A percentile compares a stretch with the other conserved stretches of the same genome.
Evolutionary conservation across 2,888 invertebrate genomes (phyloP).

Genomic region (Crepidodera aurea): DNA sequence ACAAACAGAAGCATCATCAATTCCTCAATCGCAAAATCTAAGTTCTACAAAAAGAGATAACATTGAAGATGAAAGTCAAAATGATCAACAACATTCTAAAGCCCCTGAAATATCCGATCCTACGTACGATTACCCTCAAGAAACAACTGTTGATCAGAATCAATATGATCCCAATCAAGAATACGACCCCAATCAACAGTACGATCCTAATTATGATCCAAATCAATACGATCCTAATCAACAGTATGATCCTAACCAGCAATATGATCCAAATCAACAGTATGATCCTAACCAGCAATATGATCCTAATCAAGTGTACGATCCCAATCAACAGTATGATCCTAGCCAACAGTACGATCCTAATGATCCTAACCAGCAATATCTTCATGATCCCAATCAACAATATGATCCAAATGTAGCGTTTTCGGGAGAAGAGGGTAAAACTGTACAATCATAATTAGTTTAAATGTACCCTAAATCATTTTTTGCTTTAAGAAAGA

Average conservation of each 20-base stretch:
- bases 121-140: conserved; percentile 6
- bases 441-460: too few relatives aligned
- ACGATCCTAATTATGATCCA: conserved; percentile 52
- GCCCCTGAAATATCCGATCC: conserved; percentile 6
- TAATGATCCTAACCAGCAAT: conserved; percentile 51
- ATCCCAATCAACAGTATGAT: conserved; percentile 43
- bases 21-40: background rate
- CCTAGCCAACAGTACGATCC: conserved; percentile 47
- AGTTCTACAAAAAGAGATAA: conserved; percentile 33
- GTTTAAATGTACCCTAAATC: too few relatives aligned
- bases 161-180: conserved; percentile 38
- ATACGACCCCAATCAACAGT: conserved; percentile 42
- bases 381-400: conserved; percentile 32
- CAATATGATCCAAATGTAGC: background rate
- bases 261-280: conserved; percentile 53
- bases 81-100: conserved; percentile 31
- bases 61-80: conserved; percentile 36
- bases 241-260: conserved; percentile 46
- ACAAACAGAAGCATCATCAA: conserved; percentile 1
- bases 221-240: conserved; percentile 50
- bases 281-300: conserved; percentile 43
- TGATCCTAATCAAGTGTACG: conserved; percentile 41
- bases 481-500: too few relatives aligned
- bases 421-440: too few relatives aligned
- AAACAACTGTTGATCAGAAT: conserved; percentile 29